Conservation (phyloP, 2,888 invertebrate species). For the Eubasilissa splendida region DNA sequence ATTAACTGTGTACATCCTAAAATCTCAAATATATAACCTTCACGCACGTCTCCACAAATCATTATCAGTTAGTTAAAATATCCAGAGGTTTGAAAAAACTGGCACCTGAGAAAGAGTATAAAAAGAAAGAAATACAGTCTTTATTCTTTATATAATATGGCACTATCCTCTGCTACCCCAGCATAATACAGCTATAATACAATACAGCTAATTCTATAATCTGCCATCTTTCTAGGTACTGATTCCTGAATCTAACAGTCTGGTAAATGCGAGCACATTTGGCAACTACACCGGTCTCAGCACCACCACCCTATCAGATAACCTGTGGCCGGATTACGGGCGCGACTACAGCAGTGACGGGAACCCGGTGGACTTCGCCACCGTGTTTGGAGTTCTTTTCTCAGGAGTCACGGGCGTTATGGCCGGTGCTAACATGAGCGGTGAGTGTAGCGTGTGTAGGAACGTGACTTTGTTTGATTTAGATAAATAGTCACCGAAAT, state of each 20-base stretch:
- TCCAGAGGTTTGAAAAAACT: no score
- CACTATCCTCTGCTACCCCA: no score
- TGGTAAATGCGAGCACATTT: conserved; percentile 68
- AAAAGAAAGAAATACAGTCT: no score
- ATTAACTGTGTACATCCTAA: no score
- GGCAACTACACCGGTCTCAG: conserved; percentile 88
- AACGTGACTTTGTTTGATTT: no score
- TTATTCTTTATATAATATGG: no score
- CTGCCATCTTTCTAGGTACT: conserved; percentile 73
- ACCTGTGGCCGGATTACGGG: conserved; percentile 84
- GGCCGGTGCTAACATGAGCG: conserved; percentile 99
- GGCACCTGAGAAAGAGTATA: no score
- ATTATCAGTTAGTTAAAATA: no score
- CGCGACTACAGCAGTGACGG: conserved; percentile 83
- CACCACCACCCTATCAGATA: conserved; percentile 80
- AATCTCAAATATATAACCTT: no score
- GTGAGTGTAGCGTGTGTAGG: conserved; percentile 63
- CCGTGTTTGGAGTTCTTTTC: conserved; percentile 98
- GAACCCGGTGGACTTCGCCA: conserved; percentile 86
- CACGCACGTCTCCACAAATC: no score
- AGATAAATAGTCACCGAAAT: no score
- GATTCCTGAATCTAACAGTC: conserved; percentile 82
- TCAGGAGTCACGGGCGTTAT: conserved; percentile 99
- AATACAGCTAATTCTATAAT: neutral
- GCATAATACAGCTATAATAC: no score